Base-by-base conservation (phyloP, 2,797 vertebrate genomes). In the Luscinia luscinia region DNA sequence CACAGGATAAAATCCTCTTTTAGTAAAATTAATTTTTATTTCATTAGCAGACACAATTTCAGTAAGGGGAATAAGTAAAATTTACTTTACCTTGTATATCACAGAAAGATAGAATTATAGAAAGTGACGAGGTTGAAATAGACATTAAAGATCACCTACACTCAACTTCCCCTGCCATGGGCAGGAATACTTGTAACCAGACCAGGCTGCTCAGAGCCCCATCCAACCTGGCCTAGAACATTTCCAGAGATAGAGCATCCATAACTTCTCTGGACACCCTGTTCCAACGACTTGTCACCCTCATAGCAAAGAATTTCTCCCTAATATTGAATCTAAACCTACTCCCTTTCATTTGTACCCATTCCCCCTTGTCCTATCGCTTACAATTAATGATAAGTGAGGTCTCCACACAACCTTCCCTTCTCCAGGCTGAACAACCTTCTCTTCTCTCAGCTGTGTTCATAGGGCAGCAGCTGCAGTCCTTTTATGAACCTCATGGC, bases 11-110 rank as follows among this genome's bases (percentile, higher is more conserved):
- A 95, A 92, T 91, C 10, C 26, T 69, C 59, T 74, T 93, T 54
- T 80, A 70, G 24, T 45, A 81, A 12, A 87, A 95, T 91, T 96
- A 93, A 93, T 96, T 82, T 90, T 46, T 73, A 75, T 88, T 96
- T 58, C 46, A 83, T 81, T 93, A 96, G 79, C 23, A 92, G 23
- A 19, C 2, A 27, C 86, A 57, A 88, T 94, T 94, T 94, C 43
- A 89, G 30, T 46, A 6, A 76, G 24, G 45, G 32, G 17, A 78
- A 74, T 73, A 93, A 52, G 79, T 95, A 93, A 78, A 59, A 40
- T 79, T 64, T 66, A 67, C 68, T 84, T 94, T 76, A 80, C 23
- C 9, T 62, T 58, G 13, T 27, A 30, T 61, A 81, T 69, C 5
- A 2, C 9, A 87, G 52, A 45, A 66, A 28, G 6, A 36, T 18